Evolutionary conservation across 2,797 vertebrate genomes (phyloP), one percentile per base, ranked within the genome.

Genomic region (Petrocephalus sullivani): DNA sequence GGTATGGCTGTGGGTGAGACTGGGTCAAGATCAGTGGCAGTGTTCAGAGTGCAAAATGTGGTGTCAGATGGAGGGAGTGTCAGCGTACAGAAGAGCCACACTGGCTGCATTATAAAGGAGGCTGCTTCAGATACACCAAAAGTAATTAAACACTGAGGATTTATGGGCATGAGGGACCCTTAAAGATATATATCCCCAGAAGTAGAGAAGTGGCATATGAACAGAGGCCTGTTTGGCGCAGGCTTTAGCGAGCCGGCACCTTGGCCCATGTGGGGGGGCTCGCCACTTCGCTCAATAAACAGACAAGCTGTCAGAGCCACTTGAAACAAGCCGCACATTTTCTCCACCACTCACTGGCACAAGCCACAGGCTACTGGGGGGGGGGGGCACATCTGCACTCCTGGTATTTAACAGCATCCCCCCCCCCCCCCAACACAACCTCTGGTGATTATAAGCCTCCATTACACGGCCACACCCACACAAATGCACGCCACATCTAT

Each of bases 361-460:
- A 85, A 58, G 28, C 19, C 21, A n/a, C 81, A 53, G 81, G 6
- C 81, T 53, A 7, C 78, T 82, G 46, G 37, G 14, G 78, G 37
- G 14, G 78, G 1, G 71, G 37, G 28, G 33, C 28, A 87, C 53
- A 91, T 4, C 2, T 88, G 88, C 87, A 87, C 57, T 84, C 56
- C 87, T 83, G 88, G 61, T 46, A 87, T 2, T 82, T 89, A 46
- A 87, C 88, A 19, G 54, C 87, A 82, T 7, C 71, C 12, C 28
- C 64, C 60, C 28, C 71, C 37, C 53, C 54, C 54, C 0, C 8
- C 54, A 8, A 46, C 41, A 14, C 23, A 12, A 67, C 61, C 61
- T 67, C 61, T 28, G 61, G 61, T 67, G 61, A 67, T 75, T 46
- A 75, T 75, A 75, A 75, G 46, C 33, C 33, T 75, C 33, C 16